These are phyloP conservation scores for Notothenia coriiceps DNA, from an alignment of 2,113 vertebrate species.

Conservation along the genomic window DNA sequence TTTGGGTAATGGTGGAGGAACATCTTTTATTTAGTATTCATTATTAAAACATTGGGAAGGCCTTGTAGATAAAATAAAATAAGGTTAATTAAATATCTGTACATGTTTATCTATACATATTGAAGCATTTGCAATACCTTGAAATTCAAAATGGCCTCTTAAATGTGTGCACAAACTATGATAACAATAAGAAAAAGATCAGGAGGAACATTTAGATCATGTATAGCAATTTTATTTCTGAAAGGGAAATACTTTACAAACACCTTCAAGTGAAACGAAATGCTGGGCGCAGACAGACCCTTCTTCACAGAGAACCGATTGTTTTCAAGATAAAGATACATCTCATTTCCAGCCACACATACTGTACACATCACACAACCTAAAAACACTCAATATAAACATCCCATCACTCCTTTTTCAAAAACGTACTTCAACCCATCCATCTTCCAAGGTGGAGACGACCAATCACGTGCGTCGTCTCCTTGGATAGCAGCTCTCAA, in stretches of 20 bases:
- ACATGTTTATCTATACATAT: not conserved
- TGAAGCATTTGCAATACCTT: not conserved
- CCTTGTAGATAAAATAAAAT: not conserved
- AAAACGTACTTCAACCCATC: slow-evolving; percentile 46
- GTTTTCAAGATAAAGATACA: not conserved
- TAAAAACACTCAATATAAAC: slow-evolving; percentile 42
- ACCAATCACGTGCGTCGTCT: slow-evolving; percentile 52
- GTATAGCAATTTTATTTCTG: slow-evolving; percentile 73
- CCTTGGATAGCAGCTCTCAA: slow-evolving; percentile 51
- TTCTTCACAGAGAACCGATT: slow-evolving; percentile 33
- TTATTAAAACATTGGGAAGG: not conserved
- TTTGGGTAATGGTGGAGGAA: not conserved
- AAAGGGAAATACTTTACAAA: slow-evolving; percentile 41
- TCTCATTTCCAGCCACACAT: slow-evolving; percentile 34
- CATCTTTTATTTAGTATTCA: not conserved
- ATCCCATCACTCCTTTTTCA: slow-evolving; percentile 20
- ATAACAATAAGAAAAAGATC: not conserved
- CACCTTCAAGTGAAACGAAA: slow-evolving; percentile 65
- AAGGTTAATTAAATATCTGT: no score
- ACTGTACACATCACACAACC: slow-evolving; percentile 52
- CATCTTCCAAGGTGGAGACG: not conserved
- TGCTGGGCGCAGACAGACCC: slow-evolving; percentile 3
- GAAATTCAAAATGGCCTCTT: not conserved
- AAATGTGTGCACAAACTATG: not conserved
- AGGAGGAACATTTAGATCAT: slow-evolving; percentile 51